These are phyloP conservation scores for Solen grandis DNA, from an alignment of 1,140 invertebrate species.

Conservation along the genomic window DNA sequence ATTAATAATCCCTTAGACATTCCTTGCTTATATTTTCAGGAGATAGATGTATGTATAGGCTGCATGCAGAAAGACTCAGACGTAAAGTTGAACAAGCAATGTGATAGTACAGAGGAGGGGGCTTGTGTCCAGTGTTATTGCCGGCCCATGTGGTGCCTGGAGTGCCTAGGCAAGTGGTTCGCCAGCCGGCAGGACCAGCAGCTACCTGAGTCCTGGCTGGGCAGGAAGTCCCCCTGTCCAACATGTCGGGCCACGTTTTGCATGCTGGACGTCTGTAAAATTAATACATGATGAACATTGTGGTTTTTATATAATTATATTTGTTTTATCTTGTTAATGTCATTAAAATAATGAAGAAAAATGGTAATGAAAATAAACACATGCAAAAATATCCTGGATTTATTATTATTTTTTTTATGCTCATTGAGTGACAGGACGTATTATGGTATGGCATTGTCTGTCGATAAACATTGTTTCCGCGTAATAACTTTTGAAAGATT, in stretches of 20 bases:
- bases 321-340: no score
- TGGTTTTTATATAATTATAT: no score
- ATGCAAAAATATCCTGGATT: no score
- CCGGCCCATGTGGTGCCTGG: slow-evolving; percentile 93
- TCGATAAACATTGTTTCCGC: no score
- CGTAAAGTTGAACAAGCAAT: slow-evolving; percentile 90
- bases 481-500: no score
- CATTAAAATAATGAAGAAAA: no score
- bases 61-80: slow-evolving; percentile 91
- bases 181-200: slow-evolving; percentile 90
- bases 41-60: slow-evolving; percentile 91
- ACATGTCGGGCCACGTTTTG: slow-evolving; percentile 93
- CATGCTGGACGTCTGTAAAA: slow-evolving; percentile 88
- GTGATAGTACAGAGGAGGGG: slow-evolving; percentile 82
- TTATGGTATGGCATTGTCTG: no score
- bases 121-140: slow-evolving; percentile 86
- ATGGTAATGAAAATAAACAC: no score
- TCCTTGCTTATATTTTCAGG: slow-evolving; percentile 83
- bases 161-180: slow-evolving; percentile 89
- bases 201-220: slow-evolving; percentile 89
- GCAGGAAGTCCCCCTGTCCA: slow-evolving; percentile 93
- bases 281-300: slow-evolving; percentile 54
- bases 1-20: no score
- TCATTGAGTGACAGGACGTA: no score
- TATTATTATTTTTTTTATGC: no score